Evolutionary conservation across 2,113 vertebrate genomes (phyloP), one percentile per base, ranked within the genome.

Genomic region (Scopus umbretta): DNA sequence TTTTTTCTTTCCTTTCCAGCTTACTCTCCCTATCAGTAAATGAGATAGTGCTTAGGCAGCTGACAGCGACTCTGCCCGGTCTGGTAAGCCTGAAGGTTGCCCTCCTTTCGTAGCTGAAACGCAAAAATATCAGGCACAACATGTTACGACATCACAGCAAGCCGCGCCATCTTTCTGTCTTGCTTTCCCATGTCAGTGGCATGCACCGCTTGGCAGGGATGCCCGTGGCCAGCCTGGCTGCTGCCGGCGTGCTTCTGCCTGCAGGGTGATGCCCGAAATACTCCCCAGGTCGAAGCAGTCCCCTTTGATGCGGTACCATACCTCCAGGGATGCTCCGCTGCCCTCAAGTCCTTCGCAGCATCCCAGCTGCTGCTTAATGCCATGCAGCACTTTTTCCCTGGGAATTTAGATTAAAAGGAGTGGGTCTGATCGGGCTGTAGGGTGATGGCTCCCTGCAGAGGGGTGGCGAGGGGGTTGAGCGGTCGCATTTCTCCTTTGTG

Each of bases 241-340:
- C 29, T 47, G 71, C 65, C 0, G 1, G 17, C 2, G 0, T 8
- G 22, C 14, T 67, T 32, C 80, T 65, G 70, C 71, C 62, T 1
- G 1, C 22, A 1, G 55, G 50, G 22, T 0, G 0, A 32, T 29
- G 59, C 63, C 55, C 29, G 22, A 29, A 16, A 20, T 2, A 2
- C 18, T 78, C n/a, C 66, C 43, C 38, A 11, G 52, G 14, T 18
- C 5, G 7, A 36, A 82, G 32, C 15, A 2, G 14, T 22, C 43
- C 40, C 14, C 34, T 21, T 7, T 10, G 36, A 38, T 2, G 55
- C 1, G 11, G 45, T 23, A 13, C 47, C 43, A 11, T 27, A 36
- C 56, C 63, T 43, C 36, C 13, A 18, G 80, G 55, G 72, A 8
- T 36, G 49, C 65, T 80, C n/a, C 26, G 0, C 18, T 26, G 45